Evolutionary conservation across 2,888 invertebrate species (phyloP), one percentile per base, ranked within the genome.

Genomic region (Mesochorus sp.): DNA sequence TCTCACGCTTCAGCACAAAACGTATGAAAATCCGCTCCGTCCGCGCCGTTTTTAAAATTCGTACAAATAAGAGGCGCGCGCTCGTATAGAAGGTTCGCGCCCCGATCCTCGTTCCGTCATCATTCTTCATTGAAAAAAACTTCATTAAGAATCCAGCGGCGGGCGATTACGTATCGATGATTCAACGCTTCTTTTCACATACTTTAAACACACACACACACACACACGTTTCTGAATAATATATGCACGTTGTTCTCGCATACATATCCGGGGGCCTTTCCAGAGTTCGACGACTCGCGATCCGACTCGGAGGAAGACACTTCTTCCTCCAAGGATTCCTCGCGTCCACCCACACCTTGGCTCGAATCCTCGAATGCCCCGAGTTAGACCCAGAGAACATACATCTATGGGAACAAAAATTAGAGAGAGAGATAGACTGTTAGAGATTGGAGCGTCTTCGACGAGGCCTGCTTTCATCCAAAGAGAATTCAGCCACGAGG

Each of bases 251-350:
- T 24, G 34, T 17, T 14, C 5, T 34, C n/a, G 37, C 21, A 12
- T 34, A 49, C n/a, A 59, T 53, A n/a, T 17, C 53, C 82, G 83
- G 82, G 82, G 84, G 83, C 82, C 83, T 81, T 64, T 49, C 70
- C 71, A 77, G 73, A 75, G 75, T 68, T 75, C 67, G 75, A 75
- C 75, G 67, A 75, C 75, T 75, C 59, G 59, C 17, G 14, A 24
- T 51, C 59, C 74, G 67, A 57, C 66, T 64, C 37, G 19, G n/a
- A n/a, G n/a, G n/a, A n/a, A 31, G 14, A 28, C 31, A 5, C 10
- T 24, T 39, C 37, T 42, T 49, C 44, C 42, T 68, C 53, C 67
- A 53, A 68, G 67, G 59, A 61, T 68, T 75, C 68, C 49, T 44
- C 59, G 74, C 74, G 51, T 57, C 73, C 64, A 79, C 75, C 71